A percentile compares a stretch with the other conserved stretches of the same genome.
Evolutionary conservation across 2,797 vertebrate genomes (phyloP).

Genomic region (Takifugu ocellatus): DNA sequence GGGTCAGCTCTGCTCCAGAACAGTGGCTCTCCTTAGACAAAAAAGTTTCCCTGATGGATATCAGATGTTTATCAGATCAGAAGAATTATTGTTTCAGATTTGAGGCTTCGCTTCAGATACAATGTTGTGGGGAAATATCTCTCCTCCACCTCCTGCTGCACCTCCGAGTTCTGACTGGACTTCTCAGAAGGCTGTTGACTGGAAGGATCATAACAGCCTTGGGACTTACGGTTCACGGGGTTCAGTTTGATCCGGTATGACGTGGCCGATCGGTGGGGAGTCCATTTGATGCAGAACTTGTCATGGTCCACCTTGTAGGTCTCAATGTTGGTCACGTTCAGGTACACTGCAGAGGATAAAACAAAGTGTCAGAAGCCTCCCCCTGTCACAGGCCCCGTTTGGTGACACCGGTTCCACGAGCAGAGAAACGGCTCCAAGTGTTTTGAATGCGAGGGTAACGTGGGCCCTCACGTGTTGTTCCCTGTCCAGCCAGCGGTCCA

Average conservation of each 20-base stretch:
- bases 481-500: slow-evolving; percentile 81
- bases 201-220: neutral
- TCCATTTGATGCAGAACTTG: slow-evolving; percentile 90
- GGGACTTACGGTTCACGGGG: slow-evolving; percentile 82
- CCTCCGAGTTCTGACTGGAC: neutral
- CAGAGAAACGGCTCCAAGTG: too few species aligned
- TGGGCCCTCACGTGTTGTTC: slow-evolving; percentile 87
- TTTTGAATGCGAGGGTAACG: too few species aligned
- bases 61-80: neutral
- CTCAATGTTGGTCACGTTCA: slow-evolving; percentile 91
- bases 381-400: too few species aligned
- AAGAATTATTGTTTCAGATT: too few species aligned
- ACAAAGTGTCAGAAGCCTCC: neutral
- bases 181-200: neutral
- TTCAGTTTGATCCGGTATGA: slow-evolving; percentile 92
- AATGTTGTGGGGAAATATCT: too few species aligned
- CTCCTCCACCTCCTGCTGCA: too few species aligned
- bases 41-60: slow-evolving; percentile 11
- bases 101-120: too few species aligned
- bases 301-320: slow-evolving; percentile 85
- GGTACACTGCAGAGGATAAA: slow-evolving; percentile 79
- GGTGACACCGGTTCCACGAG: neutral
- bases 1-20: slow-evolving; percentile 17
- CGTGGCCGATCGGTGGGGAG: slow-evolving; percentile 86
- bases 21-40: slow-evolving; percentile 21